A percentile compares a stretch with the other conserved stretches of the same genome.
Evolutionary conservation across 2,888 invertebrate species (phyloP).

Genomic region (Pammene fasciana): DNA sequence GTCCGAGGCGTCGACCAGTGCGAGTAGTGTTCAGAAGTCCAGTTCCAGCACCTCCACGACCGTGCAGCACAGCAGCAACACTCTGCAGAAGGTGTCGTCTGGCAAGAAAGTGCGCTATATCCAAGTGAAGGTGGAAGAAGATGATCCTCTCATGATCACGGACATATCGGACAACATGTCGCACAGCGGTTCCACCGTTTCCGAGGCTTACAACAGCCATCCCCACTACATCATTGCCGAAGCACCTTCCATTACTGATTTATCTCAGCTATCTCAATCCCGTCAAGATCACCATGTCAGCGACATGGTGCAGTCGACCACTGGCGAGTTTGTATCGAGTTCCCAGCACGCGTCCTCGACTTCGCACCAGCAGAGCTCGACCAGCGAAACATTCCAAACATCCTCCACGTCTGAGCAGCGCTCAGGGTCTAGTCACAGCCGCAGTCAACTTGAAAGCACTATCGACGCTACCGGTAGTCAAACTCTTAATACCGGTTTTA

Average conservation of each 20-base stretch:
- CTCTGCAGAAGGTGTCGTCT: conserved; percentile 73
- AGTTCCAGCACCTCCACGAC: conserved; percentile 71
- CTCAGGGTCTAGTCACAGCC: conserved; percentile 69
- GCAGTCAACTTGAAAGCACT: conserved; percentile 71
- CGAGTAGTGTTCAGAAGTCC: conserved; percentile 77
- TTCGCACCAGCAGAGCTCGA: conserved; percentile 73
- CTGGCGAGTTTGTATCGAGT: conserved; percentile 74
- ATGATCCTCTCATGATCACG: conserved; percentile 81
- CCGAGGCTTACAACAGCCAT: conserved; percentile 79
- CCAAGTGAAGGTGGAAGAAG: conserved; percentile 81
- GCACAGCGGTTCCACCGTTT: conserved; percentile 76
- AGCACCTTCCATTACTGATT: conserved; percentile 76
- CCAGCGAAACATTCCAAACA: conserved; percentile 72
- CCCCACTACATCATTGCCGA: conserved; percentile 82
- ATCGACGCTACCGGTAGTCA: conserved; percentile 70
- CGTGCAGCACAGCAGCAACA: conserved; percentile 72
- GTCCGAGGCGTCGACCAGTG: conserved; percentile 71
- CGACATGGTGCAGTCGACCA: conserved; percentile 74
- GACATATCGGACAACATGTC: conserved; percentile 78
- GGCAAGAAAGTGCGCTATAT: conserved; percentile 81
- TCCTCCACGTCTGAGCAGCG: conserved; percentile 73
- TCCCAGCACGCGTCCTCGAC: conserved; percentile 72
- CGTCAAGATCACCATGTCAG: conserved; percentile 69
- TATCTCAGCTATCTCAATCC: conserved; percentile 77
- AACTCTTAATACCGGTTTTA: conserved; percentile 75